Percentiles rank a stretch among this genome's conserved stretches.
Conservation (phyloP, 2,797 vertebrate genomes). For the Urosaurus nigricauda region DNA sequence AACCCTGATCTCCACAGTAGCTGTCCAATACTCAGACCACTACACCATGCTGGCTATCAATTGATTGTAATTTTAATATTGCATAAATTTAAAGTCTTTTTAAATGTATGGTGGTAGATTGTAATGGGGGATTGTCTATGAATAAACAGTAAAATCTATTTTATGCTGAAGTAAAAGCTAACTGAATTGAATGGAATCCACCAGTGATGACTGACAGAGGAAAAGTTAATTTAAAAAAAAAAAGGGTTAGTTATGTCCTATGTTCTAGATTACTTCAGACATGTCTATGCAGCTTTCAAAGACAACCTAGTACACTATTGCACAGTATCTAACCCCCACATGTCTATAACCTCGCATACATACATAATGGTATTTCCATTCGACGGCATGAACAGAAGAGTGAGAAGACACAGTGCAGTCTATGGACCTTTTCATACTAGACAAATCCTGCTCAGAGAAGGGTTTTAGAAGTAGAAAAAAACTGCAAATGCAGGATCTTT, state of each 20-base stretch:
- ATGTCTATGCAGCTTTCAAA: background rate
- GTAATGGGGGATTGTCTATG: background rate
- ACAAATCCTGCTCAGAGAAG: too few relatives aligned
- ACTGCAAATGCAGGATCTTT: too few relatives aligned
- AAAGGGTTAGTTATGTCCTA: background rate
- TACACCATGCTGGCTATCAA: too few relatives aligned
- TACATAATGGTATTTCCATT: background rate
- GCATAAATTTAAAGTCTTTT: background rate
- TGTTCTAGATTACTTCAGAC: background rate
- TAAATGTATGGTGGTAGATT: background rate
- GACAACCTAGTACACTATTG: background rate
- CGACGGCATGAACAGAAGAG: background rate
- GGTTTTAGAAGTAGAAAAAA: too few relatives aligned
- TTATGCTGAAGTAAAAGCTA: too few relatives aligned
- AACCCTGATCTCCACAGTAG: too few relatives aligned
- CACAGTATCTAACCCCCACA: background rate
- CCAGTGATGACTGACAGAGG: constrained; percentile 25
- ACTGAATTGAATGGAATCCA: background rate
- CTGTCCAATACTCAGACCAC: too few relatives aligned
- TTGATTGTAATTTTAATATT: background rate
- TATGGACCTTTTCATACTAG: too few relatives aligned
- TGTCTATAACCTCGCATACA: too few relatives aligned
- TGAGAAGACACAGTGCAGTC: background rate
- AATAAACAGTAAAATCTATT: background rate
- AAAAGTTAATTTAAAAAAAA: constrained; percentile 62